Evolutionary conservation across 2,888 invertebrate species (phyloP), one percentile per base, ranked within the genome.

Genomic region (Brachypalpus laphriformis): DNA sequence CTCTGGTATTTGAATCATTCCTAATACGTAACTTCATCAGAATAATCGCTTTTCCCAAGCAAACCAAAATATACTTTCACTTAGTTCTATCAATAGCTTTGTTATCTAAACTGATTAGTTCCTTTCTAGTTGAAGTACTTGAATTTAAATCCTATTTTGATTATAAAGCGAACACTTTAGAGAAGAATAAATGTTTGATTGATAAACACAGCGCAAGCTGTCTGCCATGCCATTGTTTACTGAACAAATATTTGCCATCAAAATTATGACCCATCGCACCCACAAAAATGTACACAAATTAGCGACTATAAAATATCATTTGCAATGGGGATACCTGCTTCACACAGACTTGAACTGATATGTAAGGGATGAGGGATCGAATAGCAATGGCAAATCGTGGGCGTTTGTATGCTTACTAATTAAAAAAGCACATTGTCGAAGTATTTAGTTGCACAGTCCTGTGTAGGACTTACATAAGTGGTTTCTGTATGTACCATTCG

Each of bases 221-320:
- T 7, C 22, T 51, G 3, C 34, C 66, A 28, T 51, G 3, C 34
- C 66, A 28, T 61, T 78, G 74, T 78, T 80, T 57, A 31, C 57
- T 18, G 2, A 37, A 31, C 25, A 63, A 83, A 83, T 80, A 16
- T 83, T 83, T 75, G 9, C 49, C 20, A 7, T 40, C 14, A 11
- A 51, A 83, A 83, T 83, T 83, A 80, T 63, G 31, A 54, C 20
- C 66, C 61, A 72, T 18, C 56, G 45, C 63, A 51, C 63, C 63
- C 70, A 63, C 49, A 25, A 56, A 28, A 65, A 42, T 42, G 56
- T 72, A 74, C 83, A 65, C 74, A 68, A 83, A 80, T 83, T 83
- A 83, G 74, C 56, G 68, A 20, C 78, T 42, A 57, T 80, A 59
- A 78, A 78, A 42, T 78, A 63, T 74, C 74, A 63, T 34, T 78